Base-by-base conservation (phyloP, 1,140 invertebrate genomes). In the Zaprionus capensis region DNA sequence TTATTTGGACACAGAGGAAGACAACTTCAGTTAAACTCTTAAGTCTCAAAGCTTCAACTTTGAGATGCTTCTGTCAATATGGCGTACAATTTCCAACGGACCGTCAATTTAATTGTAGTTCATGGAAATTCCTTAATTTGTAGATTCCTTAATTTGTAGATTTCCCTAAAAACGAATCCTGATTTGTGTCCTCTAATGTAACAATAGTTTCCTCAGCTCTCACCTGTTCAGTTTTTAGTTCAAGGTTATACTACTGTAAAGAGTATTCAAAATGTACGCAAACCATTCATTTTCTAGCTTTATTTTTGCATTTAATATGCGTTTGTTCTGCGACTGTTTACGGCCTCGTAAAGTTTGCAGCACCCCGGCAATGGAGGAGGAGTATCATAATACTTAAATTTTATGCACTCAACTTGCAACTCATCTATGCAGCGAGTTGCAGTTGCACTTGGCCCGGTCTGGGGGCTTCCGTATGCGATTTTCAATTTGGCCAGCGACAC, bases 381-480 rank as follows among this genome's bases (percentile, higher is more conserved):
- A 46, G 31, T 34, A 34, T 81, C 84, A 87, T 87, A 87, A 87
- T 81, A 87, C 83, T 87, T 78, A 88, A 87, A 81, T 88, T 87
- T 88, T 87, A 87, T 87, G 85, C 74, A 88, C 74, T 85, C 51
- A 62, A 66, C 56, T 61, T 51, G 73, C 53, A 71, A 70, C 66
- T 26, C 49, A 56, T 28, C 20, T 20, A 31, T 41, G 65, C 55
- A 66, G 24, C 63, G 17, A 36, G 36, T 46, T 31, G 53, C 53
- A 44, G 55, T 44, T 38, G 17, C 59, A 64, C n/a, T 26, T 57
- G 11, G 17, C n/a, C 41, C 41, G 41, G 41, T 46, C 41, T 17
- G 41, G 41, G 41, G 41, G 83, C 84, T 87, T 87, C 83, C 81
- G 85, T 87, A 84, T 76, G 75, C 62, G 41, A n/a, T 76, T 88